Conservation (phyloP, 2,113 vertebrate genomes). For the Trogon surrucura region DNA sequence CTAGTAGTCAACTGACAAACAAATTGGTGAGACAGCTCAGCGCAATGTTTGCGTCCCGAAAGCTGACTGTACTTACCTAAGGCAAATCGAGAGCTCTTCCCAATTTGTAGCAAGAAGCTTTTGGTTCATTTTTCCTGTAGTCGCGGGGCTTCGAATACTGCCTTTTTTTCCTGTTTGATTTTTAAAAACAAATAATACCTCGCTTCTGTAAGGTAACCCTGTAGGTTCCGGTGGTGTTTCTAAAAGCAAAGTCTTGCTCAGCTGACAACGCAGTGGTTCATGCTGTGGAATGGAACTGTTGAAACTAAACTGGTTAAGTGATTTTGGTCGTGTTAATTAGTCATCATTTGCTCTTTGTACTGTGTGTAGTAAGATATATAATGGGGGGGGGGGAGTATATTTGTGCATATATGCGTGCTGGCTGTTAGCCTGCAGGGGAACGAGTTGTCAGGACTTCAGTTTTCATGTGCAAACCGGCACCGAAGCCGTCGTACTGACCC, state of each 20-base stretch:
- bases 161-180: too few relatives aligned
- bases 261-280: accelerated
- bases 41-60: neutral
- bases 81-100: neutral
- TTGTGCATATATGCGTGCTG: neutral
- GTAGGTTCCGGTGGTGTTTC: neutral
- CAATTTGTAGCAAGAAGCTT: neutral
- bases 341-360: neutral
- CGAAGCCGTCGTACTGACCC: accelerated
- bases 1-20: neutral
- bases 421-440: neutral
- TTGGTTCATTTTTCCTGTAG: neutral
- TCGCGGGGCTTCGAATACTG: neutral
- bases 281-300: neutral
- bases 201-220: neutral
- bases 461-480: accelerated
- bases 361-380: neutral
- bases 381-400: too few relatives aligned
- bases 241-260: neutral
- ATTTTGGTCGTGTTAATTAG: too few relatives aligned
- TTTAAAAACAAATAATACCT: neutral
- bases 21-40: neutral
- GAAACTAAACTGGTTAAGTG: neutral
- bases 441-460: neutral
- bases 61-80: neutral